Percentiles rank a stretch among this genome's conserved stretches.
These are phyloP conservation scores for Diogma glabrata DNA, from an alignment of 2,888 invertebrate species.

Conservation along the genomic window DNA sequence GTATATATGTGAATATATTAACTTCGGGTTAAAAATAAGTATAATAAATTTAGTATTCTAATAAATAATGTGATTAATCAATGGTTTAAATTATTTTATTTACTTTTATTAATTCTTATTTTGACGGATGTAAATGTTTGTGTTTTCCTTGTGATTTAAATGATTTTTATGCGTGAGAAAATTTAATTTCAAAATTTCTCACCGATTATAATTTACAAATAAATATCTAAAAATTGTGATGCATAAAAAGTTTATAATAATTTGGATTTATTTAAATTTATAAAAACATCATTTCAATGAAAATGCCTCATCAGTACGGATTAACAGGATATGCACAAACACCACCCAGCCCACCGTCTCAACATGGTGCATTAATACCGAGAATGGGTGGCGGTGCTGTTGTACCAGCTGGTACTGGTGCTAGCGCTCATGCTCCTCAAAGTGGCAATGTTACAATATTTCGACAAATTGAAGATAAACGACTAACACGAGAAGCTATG, in stretches of 20 bases:
- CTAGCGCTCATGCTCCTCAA: not conserved
- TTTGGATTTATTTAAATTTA: not conserved
- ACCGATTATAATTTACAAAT: not conserved
- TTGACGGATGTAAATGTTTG: too few species aligned
- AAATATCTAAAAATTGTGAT: conserved; percentile 2
- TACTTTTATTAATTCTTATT: too few species aligned
- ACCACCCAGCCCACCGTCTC: conserved; percentile 61
- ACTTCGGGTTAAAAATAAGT: too few species aligned
- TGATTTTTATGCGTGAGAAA: not conserved
- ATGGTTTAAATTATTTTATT: too few species aligned
- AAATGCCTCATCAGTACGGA: conserved; percentile 73
- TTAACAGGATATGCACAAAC: conserved; percentile 66
- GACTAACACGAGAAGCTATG: conserved; percentile 87
- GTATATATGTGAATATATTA: too few species aligned
- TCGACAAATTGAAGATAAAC: conserved; percentile 53
- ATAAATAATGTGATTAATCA: too few species aligned
- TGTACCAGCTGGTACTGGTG: conserved; percentile 10
- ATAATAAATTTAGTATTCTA: too few species aligned
- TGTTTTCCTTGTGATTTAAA: not conserved
- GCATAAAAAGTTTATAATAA: too few species aligned
- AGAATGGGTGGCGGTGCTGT: conserved; percentile 26
- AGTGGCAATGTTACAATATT: not conserved
- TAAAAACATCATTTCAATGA: conserved; percentile 1
- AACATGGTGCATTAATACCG: conserved; percentile 47
- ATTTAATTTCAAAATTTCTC: not conserved